Evolutionary conservation across 2,888 invertebrate genomes (phyloP), one percentile per base, ranked within the genome.

Genomic region (Ryuthela nishihirai): DNA sequence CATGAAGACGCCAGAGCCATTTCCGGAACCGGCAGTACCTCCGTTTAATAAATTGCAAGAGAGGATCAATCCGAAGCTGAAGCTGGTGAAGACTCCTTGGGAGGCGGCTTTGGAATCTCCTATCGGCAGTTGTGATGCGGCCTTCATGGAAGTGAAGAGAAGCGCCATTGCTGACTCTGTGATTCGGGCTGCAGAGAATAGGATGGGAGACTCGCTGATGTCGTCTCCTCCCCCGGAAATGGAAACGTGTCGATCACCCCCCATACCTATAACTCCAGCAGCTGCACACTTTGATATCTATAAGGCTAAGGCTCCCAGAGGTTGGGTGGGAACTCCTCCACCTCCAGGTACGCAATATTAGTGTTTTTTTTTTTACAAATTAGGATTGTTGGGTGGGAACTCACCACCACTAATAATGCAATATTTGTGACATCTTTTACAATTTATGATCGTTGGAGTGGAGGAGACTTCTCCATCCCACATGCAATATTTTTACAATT

Each of bases 81-180:
- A 82, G 67, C 72, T 84, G 49, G 75, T 83, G 1, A 82, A 83
- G 70, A 81, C 83, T 0, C 85, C 85, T 0, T 84, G 85, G 84
- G 83, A 84, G 67, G 83, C 84, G 2, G 84, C 85, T n/a, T 72
- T 84, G 36, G 81, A 83, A 70, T 81, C 83, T 18, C 67, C 73
- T 40, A 41, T 64, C 43, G 84, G 85, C n/a, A 80, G 81, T 10
- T 83, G 84, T 2, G 84, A 84, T 53, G 75, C 79, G 4, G 85
- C 85, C n/a, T 85, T 85, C 70, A 76, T 82, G 64, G 80, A 81
- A 26, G 62, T 68, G 5, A 34, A 49, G 18, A 48, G 56, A 17
- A 64, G 65, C 21, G 66, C 66, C 40, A 65, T 69, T 7, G 65
- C 67, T 5, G 69, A 70, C 32, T 68, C 68, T 9, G 68, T 70